phyloP scores from a whole-genome alignment of 2,888 invertebrate species.

The Drosophila trichaetosa region DNA sequence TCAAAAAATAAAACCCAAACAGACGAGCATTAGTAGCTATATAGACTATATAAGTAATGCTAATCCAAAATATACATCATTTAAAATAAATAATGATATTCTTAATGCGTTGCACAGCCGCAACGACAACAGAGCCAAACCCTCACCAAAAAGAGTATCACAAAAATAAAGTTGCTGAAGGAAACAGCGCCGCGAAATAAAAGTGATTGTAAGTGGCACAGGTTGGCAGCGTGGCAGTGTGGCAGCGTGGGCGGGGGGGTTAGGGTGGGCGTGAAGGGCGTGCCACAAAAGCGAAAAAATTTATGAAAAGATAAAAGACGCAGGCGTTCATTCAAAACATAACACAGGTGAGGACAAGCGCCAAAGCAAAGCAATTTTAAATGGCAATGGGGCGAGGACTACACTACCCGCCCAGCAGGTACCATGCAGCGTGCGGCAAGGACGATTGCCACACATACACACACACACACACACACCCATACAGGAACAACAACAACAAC shows the following conservation, averaged over 20 bases:
- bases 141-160: not conserved
- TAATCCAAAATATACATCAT: not conserved
- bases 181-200: conserved; percentile 68
- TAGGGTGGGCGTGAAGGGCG: not conserved
- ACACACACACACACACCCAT: not conserved
- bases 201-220: conserved; percentile 77
- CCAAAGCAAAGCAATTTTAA: conserved; percentile 76
- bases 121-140: not conserved
- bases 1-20: not conserved
- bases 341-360: conserved; percentile 79
- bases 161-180: conserved; percentile 35
- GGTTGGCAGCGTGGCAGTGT: conserved; percentile 20
- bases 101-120: not conserved
- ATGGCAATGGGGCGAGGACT: conserved; percentile 59
- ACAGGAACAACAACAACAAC: conserved; percentile 3
- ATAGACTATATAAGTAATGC: not conserved
- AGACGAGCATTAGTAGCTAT: not conserved
- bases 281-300: conserved; percentile 57
- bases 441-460: conserved; percentile 33
- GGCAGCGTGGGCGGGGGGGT: conserved; percentile 4
- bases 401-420: not conserved
- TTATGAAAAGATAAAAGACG: conserved; percentile 80
- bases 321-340: conserved; percentile 78
- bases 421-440: conserved; percentile 41
- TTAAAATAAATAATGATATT: not conserved